phyloP scores from a whole-genome alignment of 1,140 invertebrate species.

The Caenorhabditis elegans region WBcel235 BX284603.4:4594001-4594500 shows the following conservation, averaged over 20 bases:
- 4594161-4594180: too few species aligned
- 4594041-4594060: constrained; percentile 1
- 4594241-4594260: background rate
- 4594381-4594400: background rate
- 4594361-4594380: background rate
- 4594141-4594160: constrained; percentile 7
- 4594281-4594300: too few species aligned
- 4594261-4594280: too few species aligned
- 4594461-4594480: background rate
- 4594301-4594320: too few species aligned
- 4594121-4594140: constrained; percentile 2
- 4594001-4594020: constrained; percentile 21
- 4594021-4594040: background rate
- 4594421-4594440: too few species aligned
- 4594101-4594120: constrained; percentile 16
- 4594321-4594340: too few species aligned
- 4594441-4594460: too few species aligned
- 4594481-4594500: too few species aligned
- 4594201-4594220: constrained; percentile 10
- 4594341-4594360: background rate
- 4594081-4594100: constrained; percentile 4
- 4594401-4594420: background rate
- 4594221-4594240: background rate
- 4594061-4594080: constrained; percentile 17
- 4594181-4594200: too few species aligned